Evolutionary conservation across 2,797 vertebrate species (phyloP).

Genomic region (Harpagifer antarcticus): DNA sequence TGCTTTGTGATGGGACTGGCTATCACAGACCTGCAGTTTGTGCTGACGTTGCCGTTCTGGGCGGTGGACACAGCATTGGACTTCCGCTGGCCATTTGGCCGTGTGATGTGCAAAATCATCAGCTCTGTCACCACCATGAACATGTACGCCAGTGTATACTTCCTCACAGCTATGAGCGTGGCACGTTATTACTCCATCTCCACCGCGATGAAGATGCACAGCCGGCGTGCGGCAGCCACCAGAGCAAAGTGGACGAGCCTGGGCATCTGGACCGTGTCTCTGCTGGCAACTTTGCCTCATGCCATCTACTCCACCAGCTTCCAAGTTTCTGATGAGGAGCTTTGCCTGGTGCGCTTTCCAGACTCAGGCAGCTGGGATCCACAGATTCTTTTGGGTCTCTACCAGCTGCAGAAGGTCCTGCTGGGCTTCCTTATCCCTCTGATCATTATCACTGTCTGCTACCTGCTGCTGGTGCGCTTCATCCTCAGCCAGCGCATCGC

Average conservation of each 20-base stretch:
- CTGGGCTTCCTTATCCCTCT: conserved; percentile 84
- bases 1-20: conserved; percentile 87
- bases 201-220: conserved; percentile 85
- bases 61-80: conserved; percentile 84
- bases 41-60: conserved; percentile 86
- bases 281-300: conserved; percentile 83
- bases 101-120: conserved; percentile 85
- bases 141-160: conserved; percentile 87
- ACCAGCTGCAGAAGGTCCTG: conserved; percentile 85
- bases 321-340: conserved; percentile 82
- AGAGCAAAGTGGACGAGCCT: conserved; percentile 83
- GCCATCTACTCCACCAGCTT: conserved; percentile 86
- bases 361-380: conserved; percentile 85
- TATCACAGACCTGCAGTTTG: conserved; percentile 85
- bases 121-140: conserved; percentile 88
- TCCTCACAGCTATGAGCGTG: conserved; percentile 86
- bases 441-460: conserved; percentile 83
- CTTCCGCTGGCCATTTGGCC: conserved; percentile 86
- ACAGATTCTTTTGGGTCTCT: conserved; percentile 85
- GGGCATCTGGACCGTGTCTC: conserved; percentile 81
- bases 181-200: conserved; percentile 84
- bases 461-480: conserved; percentile 83
- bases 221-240: conserved; percentile 69
- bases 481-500: conserved; percentile 79
- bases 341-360: conserved; percentile 84